Evolutionary conservation across 2,888 invertebrate genomes (phyloP).

Genomic region (Caenorhabditis afra): DNA sequence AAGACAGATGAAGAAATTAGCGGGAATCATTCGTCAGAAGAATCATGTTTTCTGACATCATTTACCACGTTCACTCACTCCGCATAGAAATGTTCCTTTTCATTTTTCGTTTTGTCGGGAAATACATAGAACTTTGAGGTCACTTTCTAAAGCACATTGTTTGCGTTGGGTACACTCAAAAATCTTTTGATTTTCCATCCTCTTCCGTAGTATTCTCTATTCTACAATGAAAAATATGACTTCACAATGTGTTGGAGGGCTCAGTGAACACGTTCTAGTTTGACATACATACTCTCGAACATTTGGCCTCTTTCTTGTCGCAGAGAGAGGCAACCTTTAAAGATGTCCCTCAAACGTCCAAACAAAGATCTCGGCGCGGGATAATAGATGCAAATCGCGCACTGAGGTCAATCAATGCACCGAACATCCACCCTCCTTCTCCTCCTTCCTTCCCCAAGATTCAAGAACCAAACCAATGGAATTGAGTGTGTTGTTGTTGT

Average conservation of each 20-base stretch:
- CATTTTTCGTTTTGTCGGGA: too few relatives aligned
- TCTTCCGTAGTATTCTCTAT: too few relatives aligned
- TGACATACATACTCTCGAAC: conserved; percentile 3
- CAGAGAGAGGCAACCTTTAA: neutral
- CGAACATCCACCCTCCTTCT: conserved; percentile 4
- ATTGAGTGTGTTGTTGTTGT: conserved; percentile 12
- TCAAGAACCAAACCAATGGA: neutral
- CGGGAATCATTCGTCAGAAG: neutral
- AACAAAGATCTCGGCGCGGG: conserved; percentile 11
- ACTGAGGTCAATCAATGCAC: conserved; percentile 40
- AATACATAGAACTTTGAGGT: neutral
- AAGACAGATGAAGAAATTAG: conserved; percentile 12
- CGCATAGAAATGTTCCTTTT: too few relatives aligned
- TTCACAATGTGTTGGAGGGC: too few relatives aligned
- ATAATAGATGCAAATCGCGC: conserved; percentile 50
- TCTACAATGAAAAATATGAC: too few relatives aligned
- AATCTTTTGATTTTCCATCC: neutral
- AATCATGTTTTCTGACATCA: neutral
- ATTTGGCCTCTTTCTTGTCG: neutral
- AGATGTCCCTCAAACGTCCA: neutral
- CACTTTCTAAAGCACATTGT: conserved; percentile 4
- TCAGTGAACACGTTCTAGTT: neutral
- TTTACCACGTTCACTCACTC: too few relatives aligned
- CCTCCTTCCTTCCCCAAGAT: conserved; percentile 13
- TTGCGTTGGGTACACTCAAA: conserved; percentile 29